Evolutionary conservation across 1,140 invertebrate genomes (phyloP).

Genomic region (Lerema accius): DNA sequence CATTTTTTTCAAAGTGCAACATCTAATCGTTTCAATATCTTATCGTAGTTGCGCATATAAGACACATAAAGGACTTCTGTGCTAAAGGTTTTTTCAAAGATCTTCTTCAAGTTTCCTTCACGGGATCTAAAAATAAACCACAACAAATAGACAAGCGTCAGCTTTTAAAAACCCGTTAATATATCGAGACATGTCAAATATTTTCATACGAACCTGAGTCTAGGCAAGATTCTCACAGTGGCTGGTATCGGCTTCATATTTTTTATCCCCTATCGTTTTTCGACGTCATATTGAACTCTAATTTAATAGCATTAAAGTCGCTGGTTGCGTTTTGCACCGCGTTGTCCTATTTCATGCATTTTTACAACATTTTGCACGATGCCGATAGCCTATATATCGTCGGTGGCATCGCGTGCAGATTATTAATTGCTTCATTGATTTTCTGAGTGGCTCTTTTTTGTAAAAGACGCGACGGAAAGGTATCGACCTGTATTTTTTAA

Average conservation of each 20-base stretch:
- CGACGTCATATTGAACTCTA: conserved; percentile 23
- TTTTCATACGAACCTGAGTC: conserved; percentile 30
- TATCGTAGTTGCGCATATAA: too few relatives aligned
- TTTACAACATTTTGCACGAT: conserved; percentile 35
- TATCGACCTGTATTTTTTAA: conserved; percentile 23
- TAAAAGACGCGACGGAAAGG: conserved; percentile 15
- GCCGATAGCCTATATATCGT: conserved; percentile 36
- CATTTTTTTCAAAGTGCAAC: too few relatives aligned
- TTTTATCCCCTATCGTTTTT: not conserved
- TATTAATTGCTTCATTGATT: conserved; percentile 64
- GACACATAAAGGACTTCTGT: too few relatives aligned
- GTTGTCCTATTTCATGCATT: conserved; percentile 31
- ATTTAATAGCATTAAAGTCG: not conserved
- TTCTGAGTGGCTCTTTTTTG: conserved; percentile 36
- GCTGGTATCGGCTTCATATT: conserved; percentile 16
- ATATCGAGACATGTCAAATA: conserved; percentile 36
- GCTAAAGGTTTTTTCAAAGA: not conserved
- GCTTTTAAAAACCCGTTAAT: conserved; percentile 35
- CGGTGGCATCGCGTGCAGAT: conserved; percentile 45
- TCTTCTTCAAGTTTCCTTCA: not conserved
- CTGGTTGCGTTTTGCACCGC: not conserved
- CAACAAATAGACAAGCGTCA: conserved; percentile 9
- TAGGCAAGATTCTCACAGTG: conserved; percentile 28
- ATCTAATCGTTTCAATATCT: too few relatives aligned
- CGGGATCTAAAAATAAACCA: conserved; percentile 11